Base-by-base conservation (phyloP, 2,113 vertebrate species). In the Microcebus lehilahytsara region DNA sequence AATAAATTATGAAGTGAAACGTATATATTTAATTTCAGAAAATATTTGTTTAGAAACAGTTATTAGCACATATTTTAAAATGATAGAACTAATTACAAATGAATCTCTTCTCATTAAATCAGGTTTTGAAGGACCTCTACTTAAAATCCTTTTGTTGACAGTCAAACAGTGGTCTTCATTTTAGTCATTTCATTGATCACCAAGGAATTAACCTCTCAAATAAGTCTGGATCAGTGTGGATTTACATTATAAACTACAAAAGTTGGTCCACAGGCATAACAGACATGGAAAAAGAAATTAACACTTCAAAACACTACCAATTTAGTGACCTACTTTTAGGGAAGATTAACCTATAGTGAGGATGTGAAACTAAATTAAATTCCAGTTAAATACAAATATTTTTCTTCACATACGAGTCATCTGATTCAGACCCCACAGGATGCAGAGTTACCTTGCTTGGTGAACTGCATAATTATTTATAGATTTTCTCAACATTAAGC, bases 381-480 rank as follows among this genome's bases (percentile, higher is more conserved):
- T n/a, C 53, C 96, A 95, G 60, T 96, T 97, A 97, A 96, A 98
- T 96, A 96, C 78, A 98, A 97, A 91, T 71, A 87, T 85, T 92
- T 98, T 98, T 92, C 94, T 98, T 94, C 93, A 94, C 34, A 3
- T 97, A 96, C 85, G 72, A 98, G 77, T 90, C 93, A 94, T 96
- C 97, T 98, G 96, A 96, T 94, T 97, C 92, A 94, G 96, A 97
- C 97, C 94, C 98, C 80, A 37, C 93, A 96, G 97, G 89, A 81
- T 97, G 72, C 93, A 97, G 85, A 97, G 93, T 96, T 98, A 98
- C 96, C 74, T 98, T 97, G 96, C 90, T 98, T 98, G 91, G 88
- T 85, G 93, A 98, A 51, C 80, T 97, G 96, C 93, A 97, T 98
- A 97, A 98, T 98, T 98, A 98, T 98, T 98, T 98, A 97, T 98